Evolutionary conservation across 2,113 vertebrate genomes (phyloP), one percentile per base, ranked within the genome.

Genomic region (Gila orcuttii): DNA sequence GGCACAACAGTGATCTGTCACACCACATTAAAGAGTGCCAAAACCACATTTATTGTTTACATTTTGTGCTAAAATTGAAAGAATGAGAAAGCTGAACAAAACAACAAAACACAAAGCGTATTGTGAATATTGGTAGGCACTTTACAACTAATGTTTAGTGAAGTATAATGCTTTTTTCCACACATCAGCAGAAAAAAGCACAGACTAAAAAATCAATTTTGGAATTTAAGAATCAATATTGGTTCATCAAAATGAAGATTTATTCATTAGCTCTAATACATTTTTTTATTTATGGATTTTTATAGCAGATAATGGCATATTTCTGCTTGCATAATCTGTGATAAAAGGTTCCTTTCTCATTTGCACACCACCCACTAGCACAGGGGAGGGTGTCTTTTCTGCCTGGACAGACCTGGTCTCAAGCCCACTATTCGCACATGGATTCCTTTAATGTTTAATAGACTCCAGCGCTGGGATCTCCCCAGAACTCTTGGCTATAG

Each of bases 401-500:
- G 55, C 71, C 45, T 84, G 84, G 77, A 77, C 75, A 77, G 47
- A 77, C 7, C 75, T 19, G 75, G 47, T 77, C 50, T 77, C 50
- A 55, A 77, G n/a, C 75, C 75, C 75, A n/a, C 87, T 90, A 86
- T 68, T 69, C 52, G 71, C 86, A 87, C 86, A 89, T 88, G 90
- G 89, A 69, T 76, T 92, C 71, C 66, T 55, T 87, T 55, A 86
- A 89, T 93, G 90, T 91, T 93, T 91, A 71, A 94, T 91, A 87
- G 91, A 86, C 85, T 82, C 15, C 39, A 31, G 55, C 33, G 28
- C 25, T 75, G 71, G 84, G 81, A 78, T 73, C 47, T 31, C 60
- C 55, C 39, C 86, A 21, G 55, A 75, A 81, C 84, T 87, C 87
- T 85, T 85, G 88, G 6, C 62, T 55, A 21, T 71, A 83, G 81